phyloP scores from a whole-genome alignment of 2,113 vertebrate species.

The Chaetura pelagica region DNA sequence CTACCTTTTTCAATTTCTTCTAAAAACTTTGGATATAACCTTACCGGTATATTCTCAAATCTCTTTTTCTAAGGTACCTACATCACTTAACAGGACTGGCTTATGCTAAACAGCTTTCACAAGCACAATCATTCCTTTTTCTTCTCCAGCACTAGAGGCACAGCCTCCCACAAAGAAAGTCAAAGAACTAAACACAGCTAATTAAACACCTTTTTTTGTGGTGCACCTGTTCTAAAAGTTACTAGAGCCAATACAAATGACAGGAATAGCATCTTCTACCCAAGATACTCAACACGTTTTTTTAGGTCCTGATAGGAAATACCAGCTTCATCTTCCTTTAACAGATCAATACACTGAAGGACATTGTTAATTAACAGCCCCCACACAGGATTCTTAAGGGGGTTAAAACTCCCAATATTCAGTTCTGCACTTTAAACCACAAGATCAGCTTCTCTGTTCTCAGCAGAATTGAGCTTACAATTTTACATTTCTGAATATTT shows the following conservation, averaged over 20 bases:
- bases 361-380: background rate
- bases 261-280: background rate
- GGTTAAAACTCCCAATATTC: background rate
- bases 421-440: background rate
- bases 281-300: accelerated
- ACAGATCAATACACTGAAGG: background rate
- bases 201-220: background rate
- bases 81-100: background rate
- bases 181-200: background rate
- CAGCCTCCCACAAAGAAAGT: background rate
- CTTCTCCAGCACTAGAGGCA: background rate
- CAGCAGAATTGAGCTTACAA: background rate
- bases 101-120: background rate
- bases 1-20: background rate
- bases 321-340: background rate
- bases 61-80: background rate
- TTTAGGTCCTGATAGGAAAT: background rate
- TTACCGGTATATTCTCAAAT: background rate
- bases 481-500: background rate
- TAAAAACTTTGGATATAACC: background rate
- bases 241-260: background rate
- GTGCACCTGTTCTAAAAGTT: background rate
- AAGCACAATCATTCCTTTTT: background rate
- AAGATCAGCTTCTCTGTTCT: background rate
- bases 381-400: accelerated